Conservation (phyloP, 2,797 vertebrate species). For the Moxostoma hubbsi region DNA sequence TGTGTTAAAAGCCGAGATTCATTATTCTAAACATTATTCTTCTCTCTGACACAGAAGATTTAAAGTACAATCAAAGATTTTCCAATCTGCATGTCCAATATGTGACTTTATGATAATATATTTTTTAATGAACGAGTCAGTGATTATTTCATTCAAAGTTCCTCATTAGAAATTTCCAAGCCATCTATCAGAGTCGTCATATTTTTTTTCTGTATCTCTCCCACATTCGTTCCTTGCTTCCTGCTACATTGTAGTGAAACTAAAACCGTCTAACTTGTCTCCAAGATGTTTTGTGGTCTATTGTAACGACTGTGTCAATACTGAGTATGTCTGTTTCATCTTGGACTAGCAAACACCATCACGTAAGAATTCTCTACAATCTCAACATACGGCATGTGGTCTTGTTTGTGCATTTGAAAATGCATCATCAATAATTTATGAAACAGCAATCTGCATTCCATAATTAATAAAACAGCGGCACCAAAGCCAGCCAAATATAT, state of each 20-base stretch:
- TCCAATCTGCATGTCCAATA: background rate
- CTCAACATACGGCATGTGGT: no score
- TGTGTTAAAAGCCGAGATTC: background rate
- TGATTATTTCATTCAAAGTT: conserved; percentile 11
- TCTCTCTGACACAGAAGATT: background rate
- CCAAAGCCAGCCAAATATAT: no score
- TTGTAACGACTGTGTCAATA: no score
- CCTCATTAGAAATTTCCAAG: background rate
- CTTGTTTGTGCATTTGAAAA: no score
- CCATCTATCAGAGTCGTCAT: background rate
- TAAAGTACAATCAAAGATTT: background rate
- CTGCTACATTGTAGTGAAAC: background rate
- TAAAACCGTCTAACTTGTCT: background rate
- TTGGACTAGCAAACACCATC: no score
- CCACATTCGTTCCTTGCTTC: background rate
- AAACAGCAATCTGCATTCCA: no score
- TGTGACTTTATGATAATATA: background rate
- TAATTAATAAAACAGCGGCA: no score
- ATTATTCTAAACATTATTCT: background rate
- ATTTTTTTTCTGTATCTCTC: background rate
- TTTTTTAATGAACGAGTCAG: background rate
- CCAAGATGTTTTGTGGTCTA: background rate
- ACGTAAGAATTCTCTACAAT: no score
- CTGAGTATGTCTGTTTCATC: no score
- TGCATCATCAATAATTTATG: no score